A percentile compares a stretch with the other conserved stretches of the same genome.
Conservation (phyloP, 1,140 invertebrate species). For the Melanaphis sacchari region DNA sequence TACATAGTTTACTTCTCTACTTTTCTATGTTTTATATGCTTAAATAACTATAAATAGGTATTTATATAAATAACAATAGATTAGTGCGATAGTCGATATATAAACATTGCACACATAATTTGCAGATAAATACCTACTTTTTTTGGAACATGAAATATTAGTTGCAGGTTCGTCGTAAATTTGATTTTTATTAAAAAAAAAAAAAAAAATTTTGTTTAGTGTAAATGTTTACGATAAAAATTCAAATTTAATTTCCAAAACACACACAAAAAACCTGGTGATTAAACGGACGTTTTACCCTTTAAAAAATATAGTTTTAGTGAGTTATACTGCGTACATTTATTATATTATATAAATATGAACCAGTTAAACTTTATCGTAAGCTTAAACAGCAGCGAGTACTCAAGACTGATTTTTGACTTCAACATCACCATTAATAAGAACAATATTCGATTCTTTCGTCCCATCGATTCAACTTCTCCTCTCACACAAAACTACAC, state of each 20-base stretch:
- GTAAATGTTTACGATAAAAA: neutral
- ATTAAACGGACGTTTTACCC: neutral
- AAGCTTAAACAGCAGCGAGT: neutral
- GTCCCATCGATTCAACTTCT: neutral
- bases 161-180: neutral
- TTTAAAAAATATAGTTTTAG: neutral
- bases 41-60: no score
- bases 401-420: neutral
- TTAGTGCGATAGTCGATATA: no score
- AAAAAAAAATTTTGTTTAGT: no score
- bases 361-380: neutral
- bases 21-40: no score
- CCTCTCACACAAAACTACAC: no score
- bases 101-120: neutral
- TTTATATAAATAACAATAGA: no score
- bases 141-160: neutral
- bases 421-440: neutral
- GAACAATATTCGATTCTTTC: neutral
- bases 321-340: neutral
- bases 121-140: neutral
- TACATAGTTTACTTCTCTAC: no score
- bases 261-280: neutral
- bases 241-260: neutral
- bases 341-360: neutral
- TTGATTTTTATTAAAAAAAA: neutral